Base-by-base conservation (phyloP, 2,888 invertebrate genomes). In the Mythimna albipuncta region DNA sequence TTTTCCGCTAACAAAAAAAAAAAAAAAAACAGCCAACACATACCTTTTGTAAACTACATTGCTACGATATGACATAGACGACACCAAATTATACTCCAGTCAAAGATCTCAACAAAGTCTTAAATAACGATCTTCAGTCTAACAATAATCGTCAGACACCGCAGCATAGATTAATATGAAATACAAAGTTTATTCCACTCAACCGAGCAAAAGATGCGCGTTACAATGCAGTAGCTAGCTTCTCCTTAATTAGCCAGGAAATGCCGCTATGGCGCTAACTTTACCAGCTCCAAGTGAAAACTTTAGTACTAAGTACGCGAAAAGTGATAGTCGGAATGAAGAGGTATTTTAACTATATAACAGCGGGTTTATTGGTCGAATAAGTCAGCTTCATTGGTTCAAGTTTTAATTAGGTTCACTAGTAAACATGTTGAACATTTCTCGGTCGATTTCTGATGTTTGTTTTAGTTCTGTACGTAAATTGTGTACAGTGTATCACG, bases 231-330 rank as follows among this genome's bases (percentile, higher is more conserved):
- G 85, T 87, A 84, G 83, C 86, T 84, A 79, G 85, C 85, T 85
- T 70, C 86, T 89, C 91, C 88, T 91, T 93, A 93, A 93, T 93
- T 93, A 93, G 92, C 88, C 85, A 88, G 89, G 89, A 91, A 92
- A 89, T 89, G 90, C 90, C 86, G 85, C 84, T 70, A 77, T 85
- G 81, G 88, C 84, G 84, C 89, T 85, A 92, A 92, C 91, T 92
- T 90, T 44, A 72, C 81, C 83, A 67, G 83, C 87, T 86, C 85
- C 85, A 87, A 88, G 89, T 79, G 88, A 83, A 88, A 91, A 92
- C 89, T 91, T 91, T 90, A 87, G 83, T 81, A 82, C 89, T 89
- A 89, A 92, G 92, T 89, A 89, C 87, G 89, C 87, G 86, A 89
- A 89, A 91, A 91, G 88, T 89, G 90, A 91, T 90, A 88, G 88